Evolutionary conservation across 2,797 vertebrate genomes (phyloP), one percentile per base, ranked within the genome.

Genomic region (Chiroxiphia lanceolata): DNA sequence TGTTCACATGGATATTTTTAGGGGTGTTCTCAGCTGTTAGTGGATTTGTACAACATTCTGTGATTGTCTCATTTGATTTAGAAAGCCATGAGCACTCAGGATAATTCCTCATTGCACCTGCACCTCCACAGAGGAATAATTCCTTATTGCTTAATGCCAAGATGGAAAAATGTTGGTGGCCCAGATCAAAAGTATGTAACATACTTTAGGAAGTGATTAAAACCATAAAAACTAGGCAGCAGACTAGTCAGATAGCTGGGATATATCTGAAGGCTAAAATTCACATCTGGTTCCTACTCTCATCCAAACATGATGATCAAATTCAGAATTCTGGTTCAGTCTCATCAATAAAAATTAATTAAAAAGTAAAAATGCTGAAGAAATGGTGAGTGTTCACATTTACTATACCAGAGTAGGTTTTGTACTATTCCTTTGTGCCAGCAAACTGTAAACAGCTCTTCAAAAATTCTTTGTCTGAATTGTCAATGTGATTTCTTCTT

Each of bases 231-330:
- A 95, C 33, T 15, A 84, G 72, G 38, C 51, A 90, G 80, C 56
- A 93, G 64, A 27, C 65, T 76, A 85, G 61, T 79, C 70, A 56
- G 63, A 91, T 48, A 82, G 65, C 74, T 53, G 69, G 77, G 80
- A 84, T 64, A 38, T 29, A 90, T 81, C 51, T 84, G 77, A 89
- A 88, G 50, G 53, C 36, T 90, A 68, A 74, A 78, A 92, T 63
- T 59, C 83, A 88, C 87, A 94, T 93, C 90, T 96, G 85, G 65
- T 90, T 91, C 93, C 56, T 70, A 33, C 42, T 80, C 48, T 70
- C 21, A 45, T 89, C 83, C 90, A 94, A 95, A 77, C 80, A 70
- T 15, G 36, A 82, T 68, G 40, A 89, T 57, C 64, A 82, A 77
- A 84, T 87, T 60, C 40, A 70, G 40, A 67, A 87, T 80, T 94